Percentiles rank a stretch among this genome's conserved stretches.
These are phyloP conservation scores for Diplosoma virens DNA, from an alignment of 23 tunicate genomes.

Conservation along the genomic window DNA sequence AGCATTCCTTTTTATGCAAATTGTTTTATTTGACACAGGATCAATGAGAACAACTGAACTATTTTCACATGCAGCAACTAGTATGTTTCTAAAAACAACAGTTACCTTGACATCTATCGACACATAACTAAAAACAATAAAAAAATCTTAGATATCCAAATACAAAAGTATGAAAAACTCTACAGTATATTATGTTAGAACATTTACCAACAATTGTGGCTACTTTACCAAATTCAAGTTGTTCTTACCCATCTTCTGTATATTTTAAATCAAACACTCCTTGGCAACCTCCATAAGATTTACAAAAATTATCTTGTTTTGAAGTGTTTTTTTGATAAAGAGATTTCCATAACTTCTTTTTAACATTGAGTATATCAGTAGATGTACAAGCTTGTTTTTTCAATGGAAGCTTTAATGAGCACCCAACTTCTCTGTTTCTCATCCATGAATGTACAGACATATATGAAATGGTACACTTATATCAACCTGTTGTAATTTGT, in stretches of 20 bases:
- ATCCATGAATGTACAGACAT: no score
- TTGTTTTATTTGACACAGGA: conserved; percentile 49
- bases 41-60: conserved; percentile 56
- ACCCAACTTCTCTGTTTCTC: no score
- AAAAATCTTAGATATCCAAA: background rate
- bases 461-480: no score
- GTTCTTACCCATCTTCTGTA: conserved; percentile 60
- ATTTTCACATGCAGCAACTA: conserved; percentile 81
- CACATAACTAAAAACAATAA: background rate
- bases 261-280: conserved; percentile 65
- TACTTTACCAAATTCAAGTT: background rate
- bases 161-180: background rate
- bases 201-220: no score
- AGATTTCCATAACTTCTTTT: no score
- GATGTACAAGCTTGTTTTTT: background rate
- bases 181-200: no score
- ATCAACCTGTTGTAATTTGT: no score
- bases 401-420: no score
- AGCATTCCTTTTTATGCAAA: conserved; percentile 31
- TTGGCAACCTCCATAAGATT: conserved; percentile 29
- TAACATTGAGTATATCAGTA: no score
- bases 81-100: conserved; percentile 33
- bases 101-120: background rate
- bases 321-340: no score
- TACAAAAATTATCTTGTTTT: no score